phyloP scores from a whole-genome alignment of 2,797 vertebrate genomes.

The Melanotaenia maccullochi region DNA sequence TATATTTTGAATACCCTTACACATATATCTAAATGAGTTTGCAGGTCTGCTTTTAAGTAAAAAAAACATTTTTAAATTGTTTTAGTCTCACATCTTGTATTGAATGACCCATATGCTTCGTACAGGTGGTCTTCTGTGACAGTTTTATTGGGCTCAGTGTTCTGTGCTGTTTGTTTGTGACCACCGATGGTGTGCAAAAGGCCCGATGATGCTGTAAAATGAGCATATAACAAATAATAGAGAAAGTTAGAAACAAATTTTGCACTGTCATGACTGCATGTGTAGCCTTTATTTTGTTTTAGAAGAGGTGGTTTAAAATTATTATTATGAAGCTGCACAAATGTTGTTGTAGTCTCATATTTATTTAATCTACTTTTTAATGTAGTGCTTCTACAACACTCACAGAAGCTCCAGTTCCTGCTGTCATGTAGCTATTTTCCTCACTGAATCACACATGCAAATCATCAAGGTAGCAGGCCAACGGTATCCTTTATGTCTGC shows the following conservation, averaged over 20 bases:
- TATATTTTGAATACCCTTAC: neutral
- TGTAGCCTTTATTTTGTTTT: too few relatives aligned
- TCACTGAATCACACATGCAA: neutral
- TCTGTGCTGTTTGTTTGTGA: slow-evolving; percentile 32
- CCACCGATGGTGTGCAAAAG: neutral
- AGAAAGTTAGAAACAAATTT: too few relatives aligned
- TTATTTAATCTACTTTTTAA: neutral
- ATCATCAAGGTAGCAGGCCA: neutral
- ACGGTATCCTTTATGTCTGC: neutral
- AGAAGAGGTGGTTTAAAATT: too few relatives aligned
- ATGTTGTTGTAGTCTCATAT: neutral
- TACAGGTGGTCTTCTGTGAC: slow-evolving; percentile 46
- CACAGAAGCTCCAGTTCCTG: neutral
- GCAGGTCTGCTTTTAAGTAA: neutral
- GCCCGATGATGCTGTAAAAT: neutral
- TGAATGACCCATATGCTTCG: neutral
- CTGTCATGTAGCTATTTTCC: neutral
- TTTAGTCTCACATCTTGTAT: neutral
- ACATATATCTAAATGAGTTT: slow-evolving; percentile 1
- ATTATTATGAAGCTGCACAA: neutral
- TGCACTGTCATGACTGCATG: too few relatives aligned
- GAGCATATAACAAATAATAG: neutral
- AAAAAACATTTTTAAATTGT: too few relatives aligned
- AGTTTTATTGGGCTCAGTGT: slow-evolving; percentile 45
- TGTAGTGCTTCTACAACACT: neutral